These are phyloP conservation scores for Apis laboriosa DNA, from an alignment of 1,140 invertebrate genomes.

Conservation along the genomic window DNA sequence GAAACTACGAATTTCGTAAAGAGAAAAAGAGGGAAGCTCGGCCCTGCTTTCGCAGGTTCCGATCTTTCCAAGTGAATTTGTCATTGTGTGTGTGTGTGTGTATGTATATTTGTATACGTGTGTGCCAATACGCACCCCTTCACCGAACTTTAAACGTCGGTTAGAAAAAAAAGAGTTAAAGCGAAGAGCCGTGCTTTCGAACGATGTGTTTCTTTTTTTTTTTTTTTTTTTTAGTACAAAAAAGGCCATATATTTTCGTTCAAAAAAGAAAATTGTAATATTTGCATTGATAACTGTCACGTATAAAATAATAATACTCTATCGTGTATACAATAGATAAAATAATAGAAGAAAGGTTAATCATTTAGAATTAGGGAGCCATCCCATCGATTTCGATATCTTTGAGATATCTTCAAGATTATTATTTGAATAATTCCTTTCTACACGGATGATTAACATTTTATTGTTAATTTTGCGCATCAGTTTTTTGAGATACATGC, in stretches of 20 bases:
- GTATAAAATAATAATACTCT: no score
- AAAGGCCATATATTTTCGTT: conserved; percentile 30
- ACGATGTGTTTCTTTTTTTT: neutral
- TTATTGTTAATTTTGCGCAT: no score
- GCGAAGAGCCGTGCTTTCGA: conserved; percentile 20
- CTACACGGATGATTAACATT: no score
- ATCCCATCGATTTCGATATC: no score
- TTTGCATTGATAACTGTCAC: neutral
- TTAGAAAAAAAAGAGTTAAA: conserved; percentile 1
- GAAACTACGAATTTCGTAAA: conserved; percentile 46
- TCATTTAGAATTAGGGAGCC: no score
- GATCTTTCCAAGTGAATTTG: conserved; percentile 39
- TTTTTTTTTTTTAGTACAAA: no score
- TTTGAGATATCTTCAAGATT: no score
- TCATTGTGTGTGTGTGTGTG: neutral
- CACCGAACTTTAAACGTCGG: conserved; percentile 34
- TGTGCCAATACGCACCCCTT: conserved; percentile 32
- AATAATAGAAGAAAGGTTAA: no score
- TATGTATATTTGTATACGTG: conserved; percentile 25
- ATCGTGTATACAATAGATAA: no score
- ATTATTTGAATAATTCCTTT: no score
- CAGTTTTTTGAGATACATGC: no score
- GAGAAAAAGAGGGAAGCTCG: conserved; percentile 18
- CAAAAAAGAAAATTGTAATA: neutral
- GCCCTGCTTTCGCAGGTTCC: neutral